Conservation (phyloP, 2,888 invertebrate genomes). For the Pterostichus madidus region DNA sequence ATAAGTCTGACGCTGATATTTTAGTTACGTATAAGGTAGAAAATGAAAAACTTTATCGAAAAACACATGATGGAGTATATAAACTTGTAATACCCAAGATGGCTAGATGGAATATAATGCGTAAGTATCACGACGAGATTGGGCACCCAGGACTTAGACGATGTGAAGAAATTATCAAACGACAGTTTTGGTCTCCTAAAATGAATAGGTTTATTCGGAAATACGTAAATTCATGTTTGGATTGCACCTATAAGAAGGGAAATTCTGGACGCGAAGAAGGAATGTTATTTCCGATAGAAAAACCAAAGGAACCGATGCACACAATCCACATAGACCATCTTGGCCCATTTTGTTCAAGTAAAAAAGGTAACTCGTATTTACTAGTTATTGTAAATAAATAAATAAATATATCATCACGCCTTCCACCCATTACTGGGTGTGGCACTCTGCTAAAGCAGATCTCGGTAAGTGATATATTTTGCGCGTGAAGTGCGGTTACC, state of each 20-base stretch:
- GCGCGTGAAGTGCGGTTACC: too few species aligned
- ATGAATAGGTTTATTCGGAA: neutral
- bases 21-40: constrained; percentile 11
- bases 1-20: constrained; percentile 29
- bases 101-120: constrained; percentile 68
- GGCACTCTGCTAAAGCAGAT: too few species aligned
- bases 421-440: too few species aligned
- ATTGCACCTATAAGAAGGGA: constrained; percentile 74
- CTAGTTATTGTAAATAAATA: too few species aligned
- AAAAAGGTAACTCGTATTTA: constrained; percentile 72
- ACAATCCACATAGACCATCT: neutral
- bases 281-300: neutral
- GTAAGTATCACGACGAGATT: constrained; percentile 27
- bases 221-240: constrained; percentile 71
- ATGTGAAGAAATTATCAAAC: neutral
- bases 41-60: constrained; percentile 54
- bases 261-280: neutral
- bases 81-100: constrained; percentile 69
- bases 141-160: constrained; percentile 69
- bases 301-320: neutral
- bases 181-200: neutral
- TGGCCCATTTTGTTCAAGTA: constrained; percentile 69
- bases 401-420: too few species aligned
- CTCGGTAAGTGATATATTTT: too few species aligned
- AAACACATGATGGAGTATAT: too few species aligned